These are phyloP conservation scores for Drosophila albomicans DNA, from an alignment of 1,140 invertebrate genomes.

Conservation along the genomic window DNA sequence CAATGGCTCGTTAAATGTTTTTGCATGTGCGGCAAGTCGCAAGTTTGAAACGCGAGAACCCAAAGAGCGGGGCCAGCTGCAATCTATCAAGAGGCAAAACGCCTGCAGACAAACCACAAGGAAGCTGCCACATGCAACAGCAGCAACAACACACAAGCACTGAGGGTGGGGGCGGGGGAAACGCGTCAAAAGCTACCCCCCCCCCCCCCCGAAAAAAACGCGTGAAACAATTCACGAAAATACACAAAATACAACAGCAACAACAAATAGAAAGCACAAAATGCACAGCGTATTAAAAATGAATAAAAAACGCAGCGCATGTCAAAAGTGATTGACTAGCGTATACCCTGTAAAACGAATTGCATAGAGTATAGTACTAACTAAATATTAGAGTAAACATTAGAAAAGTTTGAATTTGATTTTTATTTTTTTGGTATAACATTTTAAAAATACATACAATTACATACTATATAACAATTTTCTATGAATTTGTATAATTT, in stretches of 20 bases:
- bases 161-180: background rate
- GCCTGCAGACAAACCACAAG: constrained; percentile 77
- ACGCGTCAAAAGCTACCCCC: constrained; percentile 15
- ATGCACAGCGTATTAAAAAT: constrained; percentile 43
- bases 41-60: constrained; percentile 13
- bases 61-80: constrained; percentile 60
- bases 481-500: too few relatives aligned
- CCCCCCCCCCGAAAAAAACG: constrained; percentile 22
- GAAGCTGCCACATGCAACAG: constrained; percentile 53
- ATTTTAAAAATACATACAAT: too few relatives aligned
- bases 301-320: constrained; percentile 28
- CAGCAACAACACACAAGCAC: constrained; percentile 19
- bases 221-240: constrained; percentile 33
- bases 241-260: too few relatives aligned
- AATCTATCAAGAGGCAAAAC: constrained; percentile 79
- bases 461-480: too few relatives aligned
- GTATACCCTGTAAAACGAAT: background rate
- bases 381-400: too few relatives aligned
- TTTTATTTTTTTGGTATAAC: too few relatives aligned
- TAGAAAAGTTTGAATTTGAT: too few relatives aligned
- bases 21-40: constrained; percentile 31
- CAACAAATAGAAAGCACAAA: constrained; percentile 5
- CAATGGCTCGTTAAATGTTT: constrained; percentile 42
- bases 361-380: background rate
- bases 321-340: constrained; percentile 25